Percentiles rank a stretch among this genome's conserved stretches.
Conservation (phyloP, 2,888 invertebrate species). For the Aphodius granarius region DNA sequence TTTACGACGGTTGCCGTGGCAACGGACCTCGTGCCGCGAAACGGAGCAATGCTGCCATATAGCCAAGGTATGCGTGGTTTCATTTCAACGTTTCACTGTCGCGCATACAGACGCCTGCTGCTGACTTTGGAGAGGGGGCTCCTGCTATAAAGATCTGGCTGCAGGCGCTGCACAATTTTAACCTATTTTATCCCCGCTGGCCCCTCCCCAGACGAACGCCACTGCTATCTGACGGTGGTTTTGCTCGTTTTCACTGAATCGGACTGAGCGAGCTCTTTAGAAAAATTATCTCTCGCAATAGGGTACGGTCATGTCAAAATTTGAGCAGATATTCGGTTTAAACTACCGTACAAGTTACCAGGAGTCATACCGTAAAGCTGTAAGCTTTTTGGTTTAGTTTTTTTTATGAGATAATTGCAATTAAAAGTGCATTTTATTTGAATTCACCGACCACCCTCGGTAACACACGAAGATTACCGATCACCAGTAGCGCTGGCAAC, state of each 20-base stretch:
- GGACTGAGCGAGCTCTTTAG: background rate
- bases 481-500: no score
- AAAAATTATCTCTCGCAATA: no score
- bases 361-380: no score
- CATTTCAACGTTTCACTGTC: background rate
- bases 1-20: background rate
- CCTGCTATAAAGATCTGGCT: background rate
- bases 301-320: no score
- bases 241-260: background rate
- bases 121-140: background rate
- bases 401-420: no score
- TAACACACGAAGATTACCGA: no score
- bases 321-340: no score
- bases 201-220: background rate
- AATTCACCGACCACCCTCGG: no score
- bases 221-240: background rate
- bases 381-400: no score
- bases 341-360: no score
- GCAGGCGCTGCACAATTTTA: background rate
- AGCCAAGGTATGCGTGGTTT: background rate
- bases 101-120: background rate
- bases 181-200: background rate
- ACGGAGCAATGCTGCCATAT: background rate
- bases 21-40: background rate
- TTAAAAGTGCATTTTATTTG: no score